phyloP scores from a whole-genome alignment of 2,797 vertebrate genomes.

The Todus mexicanus region DNA sequence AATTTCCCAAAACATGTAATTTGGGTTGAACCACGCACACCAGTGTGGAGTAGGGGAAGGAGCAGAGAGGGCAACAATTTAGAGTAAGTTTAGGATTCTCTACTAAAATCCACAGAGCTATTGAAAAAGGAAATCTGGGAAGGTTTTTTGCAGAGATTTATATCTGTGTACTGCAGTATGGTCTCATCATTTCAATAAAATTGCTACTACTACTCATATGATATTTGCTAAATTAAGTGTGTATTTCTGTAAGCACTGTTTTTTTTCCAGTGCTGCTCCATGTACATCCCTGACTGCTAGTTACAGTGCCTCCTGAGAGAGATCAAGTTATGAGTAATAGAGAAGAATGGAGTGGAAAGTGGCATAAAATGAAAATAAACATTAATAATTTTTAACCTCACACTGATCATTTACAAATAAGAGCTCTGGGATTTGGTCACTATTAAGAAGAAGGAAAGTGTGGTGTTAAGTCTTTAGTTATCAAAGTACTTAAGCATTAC shows the following conservation, averaged over 20 bases:
- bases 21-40: not conserved
- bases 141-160: not conserved
- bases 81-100: not conserved
- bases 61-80: not conserved
- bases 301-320: not conserved
- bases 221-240: not conserved
- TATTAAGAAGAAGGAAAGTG: not conserved
- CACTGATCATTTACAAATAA: not conserved
- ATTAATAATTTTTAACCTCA: conserved; percentile 21
- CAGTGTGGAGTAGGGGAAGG: not conserved
- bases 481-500: not conserved
- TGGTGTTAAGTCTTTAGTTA: not conserved
- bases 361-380: conserved; percentile 14
- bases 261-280: not conserved
- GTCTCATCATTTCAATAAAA: not conserved
- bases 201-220: not conserved
- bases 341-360: not conserved
- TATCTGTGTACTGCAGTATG: not conserved
- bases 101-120: not conserved
- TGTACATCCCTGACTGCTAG: not conserved
- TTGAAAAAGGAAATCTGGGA: not conserved
- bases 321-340: not conserved
- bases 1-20: not conserved
- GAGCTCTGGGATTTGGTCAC: not conserved
- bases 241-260: not conserved